Conservation (phyloP, 2,888 invertebrate species). For the Chloromyia formosa region DNA sequence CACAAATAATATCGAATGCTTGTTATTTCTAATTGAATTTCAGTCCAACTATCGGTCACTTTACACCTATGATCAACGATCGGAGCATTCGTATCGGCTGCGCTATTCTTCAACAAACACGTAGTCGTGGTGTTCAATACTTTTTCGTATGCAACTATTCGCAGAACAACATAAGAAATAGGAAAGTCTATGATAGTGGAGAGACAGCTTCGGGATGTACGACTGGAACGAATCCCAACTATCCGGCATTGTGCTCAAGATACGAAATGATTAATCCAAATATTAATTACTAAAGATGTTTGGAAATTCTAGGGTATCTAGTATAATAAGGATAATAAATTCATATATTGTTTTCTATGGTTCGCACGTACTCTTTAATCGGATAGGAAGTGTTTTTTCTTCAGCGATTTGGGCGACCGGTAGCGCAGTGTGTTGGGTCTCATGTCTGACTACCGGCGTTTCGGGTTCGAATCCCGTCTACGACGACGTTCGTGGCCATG, state of each 20-base stretch:
- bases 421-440: no score
- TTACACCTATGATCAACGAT: constrained; percentile 6
- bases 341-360: no score
- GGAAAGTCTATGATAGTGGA: neutral
- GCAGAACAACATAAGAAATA: neutral
- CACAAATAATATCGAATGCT: no score
- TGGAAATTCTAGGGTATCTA: no score
- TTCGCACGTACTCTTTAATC: no score
- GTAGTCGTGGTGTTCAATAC: neutral
- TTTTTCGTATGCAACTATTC: constrained; percentile 7
- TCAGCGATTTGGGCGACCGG: no score
- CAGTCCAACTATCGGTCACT: constrained; percentile 9
- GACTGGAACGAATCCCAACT: neutral
- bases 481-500: no score
- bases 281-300: neutral
- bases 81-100: neutral
- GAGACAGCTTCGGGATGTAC: neutral
- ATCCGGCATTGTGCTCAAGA: neutral
- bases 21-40: neutral
- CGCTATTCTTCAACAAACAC: neutral
- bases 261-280: neutral
- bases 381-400: no score
- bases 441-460: no score
- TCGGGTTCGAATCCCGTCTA: no score
- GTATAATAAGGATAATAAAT: no score